A percentile compares a stretch with the other conserved stretches of the same genome.
phyloP scores from a whole-genome alignment of 2,113 vertebrate species.

The Malurus alboscapulatus region DNA sequence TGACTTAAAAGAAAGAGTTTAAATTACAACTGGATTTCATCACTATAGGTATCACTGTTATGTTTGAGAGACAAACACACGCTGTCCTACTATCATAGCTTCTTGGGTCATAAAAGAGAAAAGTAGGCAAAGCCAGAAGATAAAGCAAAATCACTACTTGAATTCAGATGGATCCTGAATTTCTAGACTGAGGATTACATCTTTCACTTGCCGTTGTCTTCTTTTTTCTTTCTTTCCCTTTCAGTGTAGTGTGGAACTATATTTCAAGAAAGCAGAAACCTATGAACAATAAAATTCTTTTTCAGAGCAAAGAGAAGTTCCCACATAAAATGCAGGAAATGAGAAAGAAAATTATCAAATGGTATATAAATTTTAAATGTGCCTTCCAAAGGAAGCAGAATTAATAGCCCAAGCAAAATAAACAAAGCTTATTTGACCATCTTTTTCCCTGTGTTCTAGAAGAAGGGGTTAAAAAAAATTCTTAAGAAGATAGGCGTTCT shows the following conservation, averaged over 20 bases:
- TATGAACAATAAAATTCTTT: neutral
- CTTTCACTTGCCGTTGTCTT: neutral
- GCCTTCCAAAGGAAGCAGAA: neutral
- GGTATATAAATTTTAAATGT: neutral
- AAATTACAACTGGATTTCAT: neutral
- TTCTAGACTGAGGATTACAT: neutral
- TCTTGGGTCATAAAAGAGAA: neutral
- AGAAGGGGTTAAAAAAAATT: neutral
- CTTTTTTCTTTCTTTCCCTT: neutral
- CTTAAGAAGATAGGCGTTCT: neutral
- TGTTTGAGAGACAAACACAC: neutral
- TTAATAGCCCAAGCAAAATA: neutral
- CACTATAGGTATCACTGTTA: neutral
- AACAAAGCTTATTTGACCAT: neutral
- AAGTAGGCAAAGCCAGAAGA: neutral
- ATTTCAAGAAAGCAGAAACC: neutral
- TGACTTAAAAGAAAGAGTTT: neutral
- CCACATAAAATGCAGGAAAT: neutral
- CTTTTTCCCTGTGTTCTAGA: neutral
- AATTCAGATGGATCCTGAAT: neutral
- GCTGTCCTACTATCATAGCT: neutral
- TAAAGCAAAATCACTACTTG: neutral
- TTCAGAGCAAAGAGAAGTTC: neutral
- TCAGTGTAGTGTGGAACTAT: neutral
- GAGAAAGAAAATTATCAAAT: neutral